Conservation (phyloP, 2,113 vertebrate genomes). For the Lates calcarifer region DNA sequence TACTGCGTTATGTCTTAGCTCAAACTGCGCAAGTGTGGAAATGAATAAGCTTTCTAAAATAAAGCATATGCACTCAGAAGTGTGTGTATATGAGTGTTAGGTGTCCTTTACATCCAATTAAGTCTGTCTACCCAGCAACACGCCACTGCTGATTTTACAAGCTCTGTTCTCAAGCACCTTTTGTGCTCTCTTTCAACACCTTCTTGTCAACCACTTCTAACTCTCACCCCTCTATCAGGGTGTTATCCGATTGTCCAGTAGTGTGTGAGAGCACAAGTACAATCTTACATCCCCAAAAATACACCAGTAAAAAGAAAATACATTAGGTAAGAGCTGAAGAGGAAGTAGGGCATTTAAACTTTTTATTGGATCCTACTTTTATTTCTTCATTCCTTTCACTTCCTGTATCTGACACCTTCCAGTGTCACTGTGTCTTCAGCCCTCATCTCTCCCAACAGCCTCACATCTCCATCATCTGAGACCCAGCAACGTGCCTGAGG, state of each 20-base stretch:
- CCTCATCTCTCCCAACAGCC: constrained; percentile 28
- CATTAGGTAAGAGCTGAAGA: background rate
- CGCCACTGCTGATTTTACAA: constrained; percentile 37
- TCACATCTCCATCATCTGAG: constrained; percentile 48
- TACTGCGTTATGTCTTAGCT: constrained; percentile 44
- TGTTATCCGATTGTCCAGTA: background rate
- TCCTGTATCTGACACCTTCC: constrained; percentile 19
- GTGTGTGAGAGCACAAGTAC: constrained; percentile 3
- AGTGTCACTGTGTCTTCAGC: constrained; percentile 5
- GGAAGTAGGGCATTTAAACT: background rate
- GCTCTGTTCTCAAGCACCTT: constrained; percentile 39
- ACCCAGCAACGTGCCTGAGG: constrained; percentile 41
- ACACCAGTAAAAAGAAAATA: background rate
- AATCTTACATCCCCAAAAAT: background rate
- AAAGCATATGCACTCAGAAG: constrained; percentile 51
- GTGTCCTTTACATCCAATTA: constrained; percentile 53
- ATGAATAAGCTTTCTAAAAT: constrained; percentile 74
- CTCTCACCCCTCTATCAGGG: constrained; percentile 34
- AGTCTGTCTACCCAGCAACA: constrained; percentile 63
- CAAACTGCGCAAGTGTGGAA: constrained; percentile 38
- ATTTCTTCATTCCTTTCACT: background rate
- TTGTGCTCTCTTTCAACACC: constrained; percentile 45
- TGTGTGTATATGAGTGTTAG: constrained; percentile 25
- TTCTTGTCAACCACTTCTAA: constrained; percentile 57
- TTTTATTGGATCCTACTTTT: constrained; percentile 9